These are phyloP conservation scores for Grantiella picta DNA, from an alignment of 2,113 vertebrate genomes.

Conservation along the genomic window DNA sequence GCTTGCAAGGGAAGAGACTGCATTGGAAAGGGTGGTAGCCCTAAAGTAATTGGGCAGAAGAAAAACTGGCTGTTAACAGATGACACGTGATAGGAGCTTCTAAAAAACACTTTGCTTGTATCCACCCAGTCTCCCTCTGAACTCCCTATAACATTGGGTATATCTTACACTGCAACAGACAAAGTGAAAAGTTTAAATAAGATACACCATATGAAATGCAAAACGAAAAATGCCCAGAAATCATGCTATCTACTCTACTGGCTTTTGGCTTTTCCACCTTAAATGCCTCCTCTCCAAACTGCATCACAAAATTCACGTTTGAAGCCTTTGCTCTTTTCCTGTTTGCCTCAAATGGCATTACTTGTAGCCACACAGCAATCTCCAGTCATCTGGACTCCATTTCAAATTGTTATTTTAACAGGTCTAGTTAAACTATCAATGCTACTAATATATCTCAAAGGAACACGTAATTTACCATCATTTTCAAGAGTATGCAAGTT, in stretches of 20 bases:
- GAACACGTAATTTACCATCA: not conserved
- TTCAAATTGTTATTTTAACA: not conserved
- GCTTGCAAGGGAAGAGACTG: slow-evolving; percentile 94
- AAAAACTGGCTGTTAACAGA: slow-evolving; percentile 20
- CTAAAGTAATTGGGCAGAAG: slow-evolving; percentile 69
- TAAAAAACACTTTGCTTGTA: not conserved
- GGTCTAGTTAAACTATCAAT: not conserved
- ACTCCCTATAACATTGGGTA: not conserved
- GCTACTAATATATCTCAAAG: not conserved
- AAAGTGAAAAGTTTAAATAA: not conserved
- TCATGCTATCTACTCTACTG: not conserved
- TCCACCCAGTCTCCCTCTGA: not conserved
- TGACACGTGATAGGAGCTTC: not conserved
- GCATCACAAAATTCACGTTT: not conserved
- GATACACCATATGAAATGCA: not conserved
- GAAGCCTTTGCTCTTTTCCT: not conserved
- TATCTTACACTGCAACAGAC: not conserved
- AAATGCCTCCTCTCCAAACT: not conserved
- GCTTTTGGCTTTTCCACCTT: not conserved
- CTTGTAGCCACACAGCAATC: not conserved
- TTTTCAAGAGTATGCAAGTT: not conserved
- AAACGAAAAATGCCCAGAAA: not conserved
- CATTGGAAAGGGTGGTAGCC: slow-evolving; percentile 96
- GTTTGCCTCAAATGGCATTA: not conserved
- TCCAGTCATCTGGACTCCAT: not conserved